Base-by-base conservation (phyloP, 2,888 invertebrate species). In the Perizoma affinitatum region DNA sequence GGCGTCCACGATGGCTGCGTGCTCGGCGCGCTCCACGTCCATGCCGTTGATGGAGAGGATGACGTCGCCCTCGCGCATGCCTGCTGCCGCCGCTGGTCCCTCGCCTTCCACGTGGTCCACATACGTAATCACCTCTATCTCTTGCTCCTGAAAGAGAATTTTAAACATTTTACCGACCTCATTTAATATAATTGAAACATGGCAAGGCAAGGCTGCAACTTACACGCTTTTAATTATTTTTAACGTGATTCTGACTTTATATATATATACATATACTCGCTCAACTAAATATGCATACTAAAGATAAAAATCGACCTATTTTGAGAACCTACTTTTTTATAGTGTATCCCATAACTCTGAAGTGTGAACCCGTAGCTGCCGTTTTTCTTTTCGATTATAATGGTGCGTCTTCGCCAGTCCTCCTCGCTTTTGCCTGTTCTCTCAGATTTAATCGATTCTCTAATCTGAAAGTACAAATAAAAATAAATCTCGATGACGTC, bases 301-400 rank as follows among this genome's bases (percentile, higher is more conserved):
- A 22, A 22, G 3, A 22, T 22, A 22, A 22, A 3, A 22, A 22
- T 2, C 22, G 22, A 22, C 22, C 38, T 38, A 10, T 42, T 5
- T n/a, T 42, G 5, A 22, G 22, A n/a, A n/a, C 42, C 10, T 22
- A 92, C 93, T 85, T 96, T 96, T 82, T 97, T 97, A 85, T 98
- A 98, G 82, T 98, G 98, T 64, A 99, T 98, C 41, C 98, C 98
- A 83, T 99, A 99, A 75, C 98, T 98, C 94, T 99, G 98, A 43
- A 99, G 92, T 0, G 98, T 98, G 87, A 99, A 99, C 9, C 99
- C 99, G 84, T 97, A 99, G 38, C 96, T 96, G 47, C 96, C 96
- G 83, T 96, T 96, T 81, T 96, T 96, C 89, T 97, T 97, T 84
- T 98, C 97, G 5, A 97, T 96, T 63, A 99, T 98, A 63, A 98